Evolutionary conservation across 2,113 vertebrate genomes (phyloP).

Genomic region (Natator depressus): DNA sequence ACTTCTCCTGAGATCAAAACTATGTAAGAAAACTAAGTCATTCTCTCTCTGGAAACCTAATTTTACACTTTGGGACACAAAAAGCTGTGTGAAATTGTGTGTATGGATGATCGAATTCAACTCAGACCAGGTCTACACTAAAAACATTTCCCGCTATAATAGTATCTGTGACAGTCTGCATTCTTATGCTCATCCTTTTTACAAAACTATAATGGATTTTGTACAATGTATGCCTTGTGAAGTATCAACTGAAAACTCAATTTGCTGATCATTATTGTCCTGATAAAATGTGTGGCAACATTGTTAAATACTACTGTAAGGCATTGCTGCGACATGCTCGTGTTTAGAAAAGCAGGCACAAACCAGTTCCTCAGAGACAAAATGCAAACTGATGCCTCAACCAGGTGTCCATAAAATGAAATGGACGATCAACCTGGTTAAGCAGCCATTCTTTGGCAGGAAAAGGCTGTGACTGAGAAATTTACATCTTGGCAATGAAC

Average conservation of each 20-base stretch:
- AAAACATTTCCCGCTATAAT: neutral
- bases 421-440: neutral
- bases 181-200: too few relatives aligned
- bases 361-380: neutral
- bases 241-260: too few relatives aligned
- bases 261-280: too few relatives aligned
- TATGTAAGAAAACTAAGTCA: neutral
- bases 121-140: neutral
- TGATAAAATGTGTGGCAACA: too few relatives aligned
- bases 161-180: too few relatives aligned
- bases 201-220: too few relatives aligned
- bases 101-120: fast-evolving
- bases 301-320: neutral
- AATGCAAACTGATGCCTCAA: neutral
- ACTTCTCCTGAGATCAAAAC: neutral
- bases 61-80: neutral
- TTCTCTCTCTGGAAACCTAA: neutral
- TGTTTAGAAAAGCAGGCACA: neutral
- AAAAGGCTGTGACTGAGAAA: neutral
- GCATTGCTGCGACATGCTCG: neutral
- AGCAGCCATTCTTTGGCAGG: neutral
- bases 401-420: neutral
- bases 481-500: neutral
- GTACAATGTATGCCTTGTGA: too few relatives aligned
- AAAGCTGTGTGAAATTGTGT: neutral